Base-by-base conservation (phyloP, 2,113 vertebrate genomes). In the Epinephelus cyanopodus region DNA sequence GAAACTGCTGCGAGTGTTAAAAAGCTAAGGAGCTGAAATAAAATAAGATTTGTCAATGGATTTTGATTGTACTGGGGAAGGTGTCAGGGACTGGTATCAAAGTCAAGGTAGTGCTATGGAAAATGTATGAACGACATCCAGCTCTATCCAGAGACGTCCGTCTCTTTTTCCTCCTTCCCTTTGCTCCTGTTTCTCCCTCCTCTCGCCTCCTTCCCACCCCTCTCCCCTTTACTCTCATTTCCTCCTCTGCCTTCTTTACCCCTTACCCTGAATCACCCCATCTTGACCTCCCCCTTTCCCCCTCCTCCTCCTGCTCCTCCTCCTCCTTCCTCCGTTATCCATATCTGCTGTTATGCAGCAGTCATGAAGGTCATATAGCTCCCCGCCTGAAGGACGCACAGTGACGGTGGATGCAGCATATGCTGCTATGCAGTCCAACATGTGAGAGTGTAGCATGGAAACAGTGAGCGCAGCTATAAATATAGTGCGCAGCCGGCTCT, bases 381-480 rank as follows among this genome's bases (percentile, higher is more conserved):
- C 42, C 58, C 42, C 4, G 53, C 37, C 66, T 89, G 88, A 90
- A 92, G 91, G 91, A 86, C 88, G 9, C 13, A 0, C 12, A 0
- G 56, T 37, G 72, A 37, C 39, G 27, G 52, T 23, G 80, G 37
- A 85, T 90, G 89, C 84, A 77, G 78, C 73, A 68, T 83, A 60
- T 70, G 79, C 87, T 53, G 76, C 89, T 82, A 50, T 81, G 83
- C 85, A 85, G 85, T 23, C 56, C 63, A 83, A 89, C 87, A 86
- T 84, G 89, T 87, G 84, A 69, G 69, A 69, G 69, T 27, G 74
- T 48, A 83, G 86, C 88, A 74, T 87, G 81, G 88, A 92, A 74
- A 90, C 90, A 90, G 84, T 14, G 81, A 90, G 84, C 12, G 78
- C 66, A n/a, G 88, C 87, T 93, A 92, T 89, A 92, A 92, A 92